phyloP scores from a whole-genome alignment of 1,140 invertebrate species.

The Sinella curviseta region DNA sequence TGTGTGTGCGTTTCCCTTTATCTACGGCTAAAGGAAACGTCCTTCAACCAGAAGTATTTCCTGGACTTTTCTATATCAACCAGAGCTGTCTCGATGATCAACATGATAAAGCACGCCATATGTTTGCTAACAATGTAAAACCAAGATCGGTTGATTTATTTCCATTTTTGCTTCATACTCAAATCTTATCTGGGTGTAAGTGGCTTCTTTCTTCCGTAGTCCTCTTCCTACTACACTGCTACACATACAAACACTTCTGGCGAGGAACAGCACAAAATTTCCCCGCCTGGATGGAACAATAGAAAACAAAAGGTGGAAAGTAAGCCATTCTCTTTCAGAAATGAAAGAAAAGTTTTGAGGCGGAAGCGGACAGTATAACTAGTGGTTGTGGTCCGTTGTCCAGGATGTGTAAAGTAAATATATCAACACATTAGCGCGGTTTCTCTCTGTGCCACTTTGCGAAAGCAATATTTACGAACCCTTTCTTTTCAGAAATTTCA shows the following conservation, averaged over 20 bases:
- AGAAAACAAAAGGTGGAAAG: too few relatives aligned
- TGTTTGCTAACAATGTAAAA: conserved; percentile 22
- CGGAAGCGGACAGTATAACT: too few relatives aligned
- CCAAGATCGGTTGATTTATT: conserved; percentile 9
- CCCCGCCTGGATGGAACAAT: too few relatives aligned
- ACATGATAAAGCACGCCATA: conserved; percentile 1
- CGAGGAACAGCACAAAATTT: too few relatives aligned
- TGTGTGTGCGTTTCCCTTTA: background rate
- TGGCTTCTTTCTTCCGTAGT: background rate
- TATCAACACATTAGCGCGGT: too few relatives aligned
- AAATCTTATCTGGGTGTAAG: background rate
- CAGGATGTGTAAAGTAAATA: too few relatives aligned
- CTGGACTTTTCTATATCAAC: background rate
- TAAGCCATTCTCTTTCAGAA: too few relatives aligned
- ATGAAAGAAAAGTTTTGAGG: too few relatives aligned
- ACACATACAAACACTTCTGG: too few relatives aligned
- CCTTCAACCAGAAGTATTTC: background rate
- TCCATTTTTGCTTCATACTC: conserved; percentile 2
- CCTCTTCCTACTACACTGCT: background rate
- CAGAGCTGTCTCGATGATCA: background rate
- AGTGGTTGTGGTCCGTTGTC: too few relatives aligned
- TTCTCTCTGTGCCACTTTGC: too few relatives aligned
- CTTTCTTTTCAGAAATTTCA: background rate
- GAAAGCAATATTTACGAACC: too few relatives aligned
- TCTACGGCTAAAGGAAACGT: background rate